Evolutionary conservation across 2,888 invertebrate species (phyloP).

Genomic region (Callinectes sapidus): DNA sequence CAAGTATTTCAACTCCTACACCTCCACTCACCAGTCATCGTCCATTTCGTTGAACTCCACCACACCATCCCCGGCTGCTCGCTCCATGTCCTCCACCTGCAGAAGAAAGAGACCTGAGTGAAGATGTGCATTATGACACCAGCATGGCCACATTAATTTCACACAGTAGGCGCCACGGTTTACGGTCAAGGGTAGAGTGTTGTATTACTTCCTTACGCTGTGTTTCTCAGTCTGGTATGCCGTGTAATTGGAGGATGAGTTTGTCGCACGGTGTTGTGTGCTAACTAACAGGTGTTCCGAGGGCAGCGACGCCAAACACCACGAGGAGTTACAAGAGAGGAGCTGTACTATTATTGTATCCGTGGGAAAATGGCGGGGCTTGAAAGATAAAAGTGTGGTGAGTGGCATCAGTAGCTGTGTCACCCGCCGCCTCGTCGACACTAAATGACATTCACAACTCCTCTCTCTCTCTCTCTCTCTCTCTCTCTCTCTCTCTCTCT

Average conservation of each 20-base stretch:
- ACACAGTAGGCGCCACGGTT: background rate
- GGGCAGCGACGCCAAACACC: background rate
- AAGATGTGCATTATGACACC: too few relatives aligned
- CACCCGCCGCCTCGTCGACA: background rate
- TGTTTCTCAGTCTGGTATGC: background rate
- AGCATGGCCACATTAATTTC: background rate
- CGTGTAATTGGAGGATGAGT: background rate
- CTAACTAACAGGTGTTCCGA: background rate
- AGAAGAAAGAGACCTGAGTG: background rate
- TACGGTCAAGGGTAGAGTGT: background rate
- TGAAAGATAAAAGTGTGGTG: background rate
- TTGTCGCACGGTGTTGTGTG: background rate
- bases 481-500: slow-evolving; percentile 11
- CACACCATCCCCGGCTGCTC: slow-evolving; percentile 70
- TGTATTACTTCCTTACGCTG: background rate
- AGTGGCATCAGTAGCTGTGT: slow-evolving; percentile 13
- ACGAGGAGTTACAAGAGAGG: background rate
- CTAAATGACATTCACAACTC: background rate
- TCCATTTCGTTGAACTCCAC: slow-evolving; percentile 69
- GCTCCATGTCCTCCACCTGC: slow-evolving; percentile 70
- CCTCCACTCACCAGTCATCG: slow-evolving; percentile 59
- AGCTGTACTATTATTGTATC: background rate
- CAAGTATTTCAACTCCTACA: background rate
- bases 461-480: background rate
- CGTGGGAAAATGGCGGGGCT: background rate